Conservation (phyloP, 2,888 invertebrate species). For the Hypercompe scribonia region DNA sequence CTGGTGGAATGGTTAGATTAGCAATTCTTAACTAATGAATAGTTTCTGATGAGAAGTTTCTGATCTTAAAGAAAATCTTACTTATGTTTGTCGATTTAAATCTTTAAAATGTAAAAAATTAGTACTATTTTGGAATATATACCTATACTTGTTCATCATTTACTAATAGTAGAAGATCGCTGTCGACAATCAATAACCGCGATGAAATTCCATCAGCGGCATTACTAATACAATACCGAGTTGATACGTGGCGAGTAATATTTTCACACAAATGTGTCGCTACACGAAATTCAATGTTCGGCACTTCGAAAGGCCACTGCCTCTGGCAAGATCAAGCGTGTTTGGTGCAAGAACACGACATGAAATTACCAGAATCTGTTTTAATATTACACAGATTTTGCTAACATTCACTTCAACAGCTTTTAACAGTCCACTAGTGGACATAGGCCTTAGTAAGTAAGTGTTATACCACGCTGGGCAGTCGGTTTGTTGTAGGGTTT, state of each 20-base stretch:
- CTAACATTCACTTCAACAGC: too few species aligned
- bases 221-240: slow-evolving; percentile 43
- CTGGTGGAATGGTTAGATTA: too few species aligned
- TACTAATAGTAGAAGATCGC: slow-evolving; percentile 1
- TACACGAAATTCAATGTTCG: slow-evolving; percentile 75
- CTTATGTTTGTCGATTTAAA: not conserved
- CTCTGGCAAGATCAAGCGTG: slow-evolving; percentile 57
- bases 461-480: too few species aligned
- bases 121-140: not conserved
- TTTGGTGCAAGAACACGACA: slow-evolving; percentile 47
- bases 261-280: slow-evolving; percentile 67
- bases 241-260: slow-evolving; percentile 57
- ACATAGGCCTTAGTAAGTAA: too few species aligned
- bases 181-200: slow-evolving; percentile 23
- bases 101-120: not conserved
- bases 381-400: not conserved
- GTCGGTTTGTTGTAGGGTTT: too few species aligned
- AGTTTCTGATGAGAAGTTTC: too few species aligned
- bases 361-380: not conserved
- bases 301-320: slow-evolving; percentile 58
- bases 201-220: slow-evolving; percentile 26
- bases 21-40: too few species aligned
- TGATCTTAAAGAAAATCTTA: too few species aligned
- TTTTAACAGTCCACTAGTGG: too few species aligned
- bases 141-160: not conserved